Base-by-base conservation (phyloP, 2,888 invertebrate species). In the Chrysotoxum bicinctum region DNA sequence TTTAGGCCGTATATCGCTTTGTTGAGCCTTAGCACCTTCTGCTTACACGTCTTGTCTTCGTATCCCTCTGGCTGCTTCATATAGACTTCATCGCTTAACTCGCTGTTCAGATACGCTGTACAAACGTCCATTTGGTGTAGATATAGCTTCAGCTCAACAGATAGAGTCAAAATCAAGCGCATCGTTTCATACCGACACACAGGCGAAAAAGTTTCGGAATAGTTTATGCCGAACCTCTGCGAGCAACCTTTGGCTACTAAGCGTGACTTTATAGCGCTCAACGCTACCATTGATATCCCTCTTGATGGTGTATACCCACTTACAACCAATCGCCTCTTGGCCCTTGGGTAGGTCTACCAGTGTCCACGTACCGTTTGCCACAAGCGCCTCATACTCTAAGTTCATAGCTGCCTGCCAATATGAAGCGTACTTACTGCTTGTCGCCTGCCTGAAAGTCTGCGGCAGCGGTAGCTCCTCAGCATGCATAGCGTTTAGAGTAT, bases 111-210 rank as follows among this genome's bases (percentile, higher is more conserved):
- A 35, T 35, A 88, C 0, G 88, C 87, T 14, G 82, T 68, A 8
- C 62, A 78, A 3, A 88, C 87, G 60, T 88, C 87, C 54, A 88
- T 72, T 50, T 88, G 88, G 21, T 87, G 82, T 5, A 88, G 26
- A 43, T 87, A 54, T 19, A 88, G 23, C 26, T 87, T 64, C 3
- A 74, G 40, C 58, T 87, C 84, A 2, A 43, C 86, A 5, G 88
- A 73, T 1, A 88, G 16, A 1, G 87, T 87, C 48, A 87, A 69
- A 21, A 87, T 3, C 66, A 74, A 62, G 0, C 84, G 79, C 48
- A 87, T 79, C 8, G 81, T 87, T 56, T 72, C 73, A 52, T 87
- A n/a, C n/a, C n/a, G n/a, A n/a, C n/a, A n/a, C n/a, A n/a, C n/a
- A n/a, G n/a, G n/a, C n/a, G n/a, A n/a, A n/a, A n/a, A n/a, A n/a